phyloP scores from a whole-genome alignment of 2,797 vertebrate genomes.

The Siniperca obscura region DNA sequence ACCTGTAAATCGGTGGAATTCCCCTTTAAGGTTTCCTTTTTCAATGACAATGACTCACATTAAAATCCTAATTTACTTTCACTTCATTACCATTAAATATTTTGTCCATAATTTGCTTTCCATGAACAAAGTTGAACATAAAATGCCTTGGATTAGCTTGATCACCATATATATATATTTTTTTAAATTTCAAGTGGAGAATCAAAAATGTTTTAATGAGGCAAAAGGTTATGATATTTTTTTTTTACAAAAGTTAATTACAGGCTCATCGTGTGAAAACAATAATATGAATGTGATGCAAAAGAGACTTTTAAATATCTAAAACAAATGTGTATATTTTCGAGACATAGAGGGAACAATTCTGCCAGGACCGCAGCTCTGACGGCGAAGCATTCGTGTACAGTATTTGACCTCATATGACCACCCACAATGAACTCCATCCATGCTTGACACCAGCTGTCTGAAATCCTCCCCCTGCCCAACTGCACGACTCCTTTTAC shows the following conservation, averaged over 20 bases:
- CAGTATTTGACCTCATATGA: conserved; percentile 49
- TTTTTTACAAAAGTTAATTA: background rate
- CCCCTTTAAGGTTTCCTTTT: background rate
- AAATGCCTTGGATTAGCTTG: background rate
- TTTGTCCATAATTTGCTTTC: background rate
- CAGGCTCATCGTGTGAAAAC: background rate
- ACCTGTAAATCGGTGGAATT: background rate
- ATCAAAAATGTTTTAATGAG: background rate
- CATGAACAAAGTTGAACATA: background rate
- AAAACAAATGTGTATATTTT: background rate
- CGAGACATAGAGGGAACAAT: background rate
- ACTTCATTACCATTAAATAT: background rate
- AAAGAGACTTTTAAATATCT: background rate
- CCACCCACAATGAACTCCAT: conserved; percentile 61
- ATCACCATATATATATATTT: background rate
- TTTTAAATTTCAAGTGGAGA: background rate
- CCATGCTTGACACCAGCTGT: conserved; percentile 62
- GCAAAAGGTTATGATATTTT: background rate
- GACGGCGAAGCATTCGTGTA: conserved; percentile 26
- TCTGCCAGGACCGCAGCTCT: conserved; percentile 3
- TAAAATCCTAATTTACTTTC: background rate
- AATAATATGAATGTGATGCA: background rate
- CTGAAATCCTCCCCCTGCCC: conserved; percentile 42
- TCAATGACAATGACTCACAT: background rate
- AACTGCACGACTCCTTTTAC: conserved; percentile 39